Percentiles rank a stretch among this genome's conserved stretches.
Conservation (phyloP, 92 coral and sea anemone genomes). For the Phenganax marumi region DNA sequence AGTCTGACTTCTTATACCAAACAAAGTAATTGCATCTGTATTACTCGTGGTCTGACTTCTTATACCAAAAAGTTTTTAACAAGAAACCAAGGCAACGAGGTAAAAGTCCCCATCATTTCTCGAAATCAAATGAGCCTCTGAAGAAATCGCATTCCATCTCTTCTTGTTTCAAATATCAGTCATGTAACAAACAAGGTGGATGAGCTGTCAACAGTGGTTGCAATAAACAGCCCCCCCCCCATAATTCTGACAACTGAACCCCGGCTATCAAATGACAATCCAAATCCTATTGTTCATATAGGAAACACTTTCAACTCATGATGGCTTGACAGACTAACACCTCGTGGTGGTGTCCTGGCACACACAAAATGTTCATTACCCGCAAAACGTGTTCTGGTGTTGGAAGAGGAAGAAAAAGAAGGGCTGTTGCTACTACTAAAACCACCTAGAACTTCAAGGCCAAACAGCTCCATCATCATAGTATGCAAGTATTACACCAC, state of each 20-base stretch:
- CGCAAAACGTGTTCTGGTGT: constrained; percentile 43
- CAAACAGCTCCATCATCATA: too few species aligned
- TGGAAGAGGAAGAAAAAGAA: constrained; percentile 44
- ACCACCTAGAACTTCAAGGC: too few species aligned
- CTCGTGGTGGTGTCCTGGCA: constrained; percentile 54
- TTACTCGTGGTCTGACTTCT: too few species aligned
- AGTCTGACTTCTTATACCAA: too few species aligned
- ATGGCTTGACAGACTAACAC: not conserved
- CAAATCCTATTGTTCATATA: not conserved
- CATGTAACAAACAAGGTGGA: not conserved
- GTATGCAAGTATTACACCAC: too few species aligned
- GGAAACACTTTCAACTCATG: not conserved
- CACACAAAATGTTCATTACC: constrained; percentile 44
- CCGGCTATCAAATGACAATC: not conserved
- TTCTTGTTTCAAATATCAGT: not conserved
- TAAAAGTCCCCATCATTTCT: too few species aligned
- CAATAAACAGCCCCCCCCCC: not conserved
- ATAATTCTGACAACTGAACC: not conserved
- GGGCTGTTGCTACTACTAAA: not conserved
- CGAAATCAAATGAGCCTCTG: too few species aligned
- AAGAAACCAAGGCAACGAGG: too few species aligned
- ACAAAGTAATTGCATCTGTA: too few species aligned
- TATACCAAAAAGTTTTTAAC: too few species aligned
- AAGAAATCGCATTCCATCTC: too few species aligned
- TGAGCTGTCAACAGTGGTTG: not conserved